Evolutionary conservation across 23 tunicate species (phyloP).

Genomic region (Halocynthia roretzi): DNA sequence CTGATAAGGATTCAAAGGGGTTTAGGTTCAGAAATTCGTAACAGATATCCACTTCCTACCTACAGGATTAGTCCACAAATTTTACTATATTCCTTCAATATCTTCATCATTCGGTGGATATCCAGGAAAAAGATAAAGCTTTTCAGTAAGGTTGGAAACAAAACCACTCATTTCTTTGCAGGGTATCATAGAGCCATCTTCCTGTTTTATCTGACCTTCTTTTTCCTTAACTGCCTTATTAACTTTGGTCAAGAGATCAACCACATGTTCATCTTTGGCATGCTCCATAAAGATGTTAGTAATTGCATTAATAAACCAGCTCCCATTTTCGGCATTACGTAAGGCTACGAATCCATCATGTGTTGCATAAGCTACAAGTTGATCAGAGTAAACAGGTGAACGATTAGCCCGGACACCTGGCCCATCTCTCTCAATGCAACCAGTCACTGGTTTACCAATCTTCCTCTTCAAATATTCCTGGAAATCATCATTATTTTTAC

Average conservation of each 20-base stretch:
- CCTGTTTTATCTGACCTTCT: constrained; percentile 14
- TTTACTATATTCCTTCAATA: too few species aligned
- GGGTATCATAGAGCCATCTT: neutral
- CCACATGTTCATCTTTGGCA: constrained; percentile 33
- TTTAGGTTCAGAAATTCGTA: too few species aligned
- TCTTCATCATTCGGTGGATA: constrained; percentile 25
- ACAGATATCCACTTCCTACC: too few species aligned
- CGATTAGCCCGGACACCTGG: constrained; percentile 1
- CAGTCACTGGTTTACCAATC: neutral
- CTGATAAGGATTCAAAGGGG: too few species aligned
- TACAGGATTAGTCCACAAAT: too few species aligned
- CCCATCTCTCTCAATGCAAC: constrained; percentile 8
- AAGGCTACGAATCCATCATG: constrained; percentile 43
- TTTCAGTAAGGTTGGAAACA: constrained; percentile 32
- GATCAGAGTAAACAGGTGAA: constrained; percentile 31
- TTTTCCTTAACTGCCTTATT: constrained; percentile 24
- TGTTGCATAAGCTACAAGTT: constrained; percentile 43
- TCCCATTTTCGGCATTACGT: constrained; percentile 23
- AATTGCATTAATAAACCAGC: constrained; percentile 64
- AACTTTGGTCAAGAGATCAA: constrained; percentile 51
- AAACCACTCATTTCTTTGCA: constrained; percentile 62
- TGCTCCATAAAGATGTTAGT: constrained; percentile 35
- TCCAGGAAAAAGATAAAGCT: constrained; percentile 58
- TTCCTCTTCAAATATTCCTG: neutral
- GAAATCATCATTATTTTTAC: neutral